These are phyloP conservation scores for Saxicola maurus DNA, from an alignment of 2,797 vertebrate genomes.

Conservation along the genomic window DNA sequence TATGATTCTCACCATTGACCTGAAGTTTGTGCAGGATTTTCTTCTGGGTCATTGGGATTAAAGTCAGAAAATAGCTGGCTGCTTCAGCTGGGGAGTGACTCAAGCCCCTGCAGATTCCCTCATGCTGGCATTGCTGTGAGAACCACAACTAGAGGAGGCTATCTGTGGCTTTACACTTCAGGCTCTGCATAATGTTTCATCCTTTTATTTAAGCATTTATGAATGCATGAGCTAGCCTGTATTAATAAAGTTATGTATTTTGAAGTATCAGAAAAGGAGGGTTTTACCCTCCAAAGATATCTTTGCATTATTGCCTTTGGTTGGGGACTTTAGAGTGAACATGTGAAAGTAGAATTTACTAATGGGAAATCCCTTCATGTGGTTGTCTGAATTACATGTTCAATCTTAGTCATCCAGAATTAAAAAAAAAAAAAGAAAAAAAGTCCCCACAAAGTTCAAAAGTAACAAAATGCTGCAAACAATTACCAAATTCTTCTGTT, in stretches of 20 bases:
- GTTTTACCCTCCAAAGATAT: not conserved
- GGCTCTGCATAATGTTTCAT: not conserved
- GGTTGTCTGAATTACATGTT: not conserved
- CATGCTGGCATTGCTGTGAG: slow-evolving; percentile 16
- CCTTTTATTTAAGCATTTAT: not conserved
- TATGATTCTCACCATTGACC: not conserved
- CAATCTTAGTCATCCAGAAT: not conserved
- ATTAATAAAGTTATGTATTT: not conserved
- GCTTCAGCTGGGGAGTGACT: slow-evolving; percentile 14
- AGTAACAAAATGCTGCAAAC: not conserved
- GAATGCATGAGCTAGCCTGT: not conserved
- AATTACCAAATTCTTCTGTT: not conserved
- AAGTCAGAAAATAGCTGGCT: not conserved
- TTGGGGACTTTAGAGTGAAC: not conserved
- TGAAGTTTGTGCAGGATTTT: not conserved
- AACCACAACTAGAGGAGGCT: not conserved
- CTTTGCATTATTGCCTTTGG: not conserved
- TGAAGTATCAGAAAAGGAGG: not conserved
- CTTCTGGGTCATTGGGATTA: not conserved
- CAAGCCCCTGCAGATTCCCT: slow-evolving; percentile 26
- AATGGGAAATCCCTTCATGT: not conserved
- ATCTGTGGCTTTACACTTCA: slow-evolving; percentile 19
- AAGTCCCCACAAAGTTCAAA: not conserved
- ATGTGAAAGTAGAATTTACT: not conserved
- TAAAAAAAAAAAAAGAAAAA: not conserved